Evolutionary conservation across 2,888 invertebrate species (phyloP).

Genomic region (Pelosia muscerda): DNA sequence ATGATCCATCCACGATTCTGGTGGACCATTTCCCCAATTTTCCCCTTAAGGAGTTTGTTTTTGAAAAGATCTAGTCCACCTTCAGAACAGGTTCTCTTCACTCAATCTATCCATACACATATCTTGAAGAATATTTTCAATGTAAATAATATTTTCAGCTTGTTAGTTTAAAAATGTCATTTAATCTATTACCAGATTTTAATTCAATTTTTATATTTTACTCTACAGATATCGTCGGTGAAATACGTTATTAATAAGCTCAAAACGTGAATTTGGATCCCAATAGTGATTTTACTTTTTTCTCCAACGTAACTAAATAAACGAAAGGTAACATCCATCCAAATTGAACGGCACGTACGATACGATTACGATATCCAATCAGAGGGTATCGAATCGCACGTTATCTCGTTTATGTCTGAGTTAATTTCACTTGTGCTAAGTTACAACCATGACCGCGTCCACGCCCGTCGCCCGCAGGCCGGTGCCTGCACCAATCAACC

Average conservation of each 20-base stretch:
- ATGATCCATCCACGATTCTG: too few relatives aligned
- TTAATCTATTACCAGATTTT: too few relatives aligned
- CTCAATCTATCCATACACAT: too few relatives aligned
- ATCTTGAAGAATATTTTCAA: too few relatives aligned
- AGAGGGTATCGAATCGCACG: slow-evolving; percentile 41
- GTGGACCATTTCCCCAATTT: too few relatives aligned
- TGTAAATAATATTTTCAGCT: too few relatives aligned
- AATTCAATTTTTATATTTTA: not conserved
- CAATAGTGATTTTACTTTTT: not conserved
- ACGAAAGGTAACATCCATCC: slow-evolving; percentile 20
- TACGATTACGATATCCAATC: slow-evolving; percentile 54
- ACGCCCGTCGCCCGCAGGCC: slow-evolving; percentile 70
- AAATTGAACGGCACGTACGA: slow-evolving; percentile 23
- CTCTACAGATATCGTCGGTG: not conserved
- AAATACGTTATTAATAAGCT: not conserved
- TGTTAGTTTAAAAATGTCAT: too few relatives aligned
- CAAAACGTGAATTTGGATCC: not conserved
- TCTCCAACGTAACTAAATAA: slow-evolving; percentile 6
- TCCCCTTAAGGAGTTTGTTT: too few relatives aligned
- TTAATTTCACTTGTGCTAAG: slow-evolving; percentile 55
- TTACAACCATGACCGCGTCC: slow-evolving; percentile 67
- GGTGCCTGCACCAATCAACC: slow-evolving; percentile 65
- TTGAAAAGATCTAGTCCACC: too few relatives aligned
- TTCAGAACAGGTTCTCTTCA: too few relatives aligned
- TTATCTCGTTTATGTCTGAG: slow-evolving; percentile 52